Evolutionary conservation across 2,888 invertebrate species (phyloP), one percentile per base, ranked within the genome.

Genomic region (Nemapogon koenigi): DNA sequence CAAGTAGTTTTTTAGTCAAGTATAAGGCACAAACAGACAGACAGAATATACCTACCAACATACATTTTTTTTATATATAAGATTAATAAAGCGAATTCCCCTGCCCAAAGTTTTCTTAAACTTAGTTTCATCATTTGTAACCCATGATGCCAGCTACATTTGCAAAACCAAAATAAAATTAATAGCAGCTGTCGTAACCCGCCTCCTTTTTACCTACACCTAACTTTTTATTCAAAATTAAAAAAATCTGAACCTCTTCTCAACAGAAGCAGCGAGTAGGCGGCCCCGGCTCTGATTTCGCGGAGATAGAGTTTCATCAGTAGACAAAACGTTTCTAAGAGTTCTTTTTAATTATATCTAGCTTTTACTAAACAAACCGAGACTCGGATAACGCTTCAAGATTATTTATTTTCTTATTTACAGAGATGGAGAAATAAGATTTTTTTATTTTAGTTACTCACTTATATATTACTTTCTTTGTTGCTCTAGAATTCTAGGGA

Each of bases 331-430:
- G 59, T 62, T 72, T 68, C 62, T 70, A 67, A 58, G 69, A 70
- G 62, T 72, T 73, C 69, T 68, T 66, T 65, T 64, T 67, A 67
- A 69, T 70, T 68, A 65, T 62, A 57, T 64, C 46, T 53, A 45
- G 53, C 54, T 56, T 51, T 49, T 49, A 53, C 52, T 45, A 57
- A 66, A 58, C 58, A 58, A 58, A 57, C 51, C 56, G 48, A 49
- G 56, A 56, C 53, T 62, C 62, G 49, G 49, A 51, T 66, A 53
- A 52, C 60, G 43, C n/a, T n/a, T n/a, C n/a, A n/a, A n/a, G n/a
- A n/a, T n/a, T n/a, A n/a, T n/a, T n/a, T n/a, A n/a, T n/a, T n/a
- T n/a, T n/a, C n/a, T n/a, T n/a, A n/a, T n/a, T n/a, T n/a, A n/a
- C n/a, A n/a, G n/a, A n/a, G n/a, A n/a, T n/a, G n/a, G n/a, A n/a